Evolutionary conservation across 2,888 invertebrate species (phyloP), one percentile per base, ranked within the genome.

Genomic region (Acronicta psi): DNA sequence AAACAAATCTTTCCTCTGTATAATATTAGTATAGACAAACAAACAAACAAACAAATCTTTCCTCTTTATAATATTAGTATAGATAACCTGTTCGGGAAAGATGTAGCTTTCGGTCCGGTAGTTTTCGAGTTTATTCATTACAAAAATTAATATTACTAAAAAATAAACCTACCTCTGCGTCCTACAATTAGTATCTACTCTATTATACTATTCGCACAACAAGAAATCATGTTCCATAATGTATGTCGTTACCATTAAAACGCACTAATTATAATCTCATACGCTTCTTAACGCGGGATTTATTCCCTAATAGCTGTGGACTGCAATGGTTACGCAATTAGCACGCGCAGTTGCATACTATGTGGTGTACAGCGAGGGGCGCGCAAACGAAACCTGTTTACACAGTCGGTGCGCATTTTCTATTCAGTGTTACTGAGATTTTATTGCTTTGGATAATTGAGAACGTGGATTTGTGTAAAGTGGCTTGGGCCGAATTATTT

Each of bases 281-380:
- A 58, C 36, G 49, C 37, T 58, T 55, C 64, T 58, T 74, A 68
- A 74, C 41, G 58, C 14, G 47, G 52, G 37, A 64, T 74, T 64
- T 60, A 71, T 72, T 65, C 25, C 31, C 31, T 23, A 49, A 44
- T 31, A 52, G 47, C 67, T 17, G 20, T 50, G 23, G 41, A 70
- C 44, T 60, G 68, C 56, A 75, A 72, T 75, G 65, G 41, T 65
- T 65, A 61, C 46, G 75, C 60, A 68, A 73, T 73, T 71, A 75
- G 60, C 40, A 50, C 45, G 64, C 43, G 50, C 54, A 63, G 54
- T 64, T 54, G 64, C 57, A 56, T 36, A 47, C 34, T 64, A 59
- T 69, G 66, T 55, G 69, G 69, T 18, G 10, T 11, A 31, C 20
- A 5, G 43, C 14, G 29, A 36, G 41, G 17, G n/a, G 29, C 9